Evolutionary conservation across 2,888 invertebrate species (phyloP).

Genomic region (Tolmerus cingulatus): DNA sequence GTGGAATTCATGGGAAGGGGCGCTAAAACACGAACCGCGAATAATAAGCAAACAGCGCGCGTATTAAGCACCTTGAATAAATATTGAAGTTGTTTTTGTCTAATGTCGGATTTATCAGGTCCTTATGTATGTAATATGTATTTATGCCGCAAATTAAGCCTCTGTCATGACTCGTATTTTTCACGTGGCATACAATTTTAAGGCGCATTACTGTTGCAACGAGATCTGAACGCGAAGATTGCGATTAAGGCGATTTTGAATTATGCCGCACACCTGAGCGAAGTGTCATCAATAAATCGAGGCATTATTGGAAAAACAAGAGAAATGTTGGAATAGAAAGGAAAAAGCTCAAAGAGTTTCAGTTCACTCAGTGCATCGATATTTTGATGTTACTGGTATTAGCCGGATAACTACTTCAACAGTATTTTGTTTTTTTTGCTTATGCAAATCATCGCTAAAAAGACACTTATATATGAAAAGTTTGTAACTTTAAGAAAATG

Average conservation of each 20-base stretch:
- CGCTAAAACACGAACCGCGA: conserved; percentile 17
- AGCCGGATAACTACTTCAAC: no score
- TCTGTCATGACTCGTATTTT: conserved; percentile 1
- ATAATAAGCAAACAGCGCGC: conserved; percentile 36
- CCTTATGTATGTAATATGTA: background rate
- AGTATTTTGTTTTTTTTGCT: no score
- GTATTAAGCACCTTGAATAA: conserved; percentile 48
- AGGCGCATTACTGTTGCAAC: background rate
- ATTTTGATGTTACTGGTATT: no score
- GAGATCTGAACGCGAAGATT: background rate
- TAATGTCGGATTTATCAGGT: background rate
- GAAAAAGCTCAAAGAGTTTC: background rate
- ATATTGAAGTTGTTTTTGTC: conserved; percentile 45
- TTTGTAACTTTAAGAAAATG: no score
- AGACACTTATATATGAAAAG: no score
- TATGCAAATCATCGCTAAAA: no score
- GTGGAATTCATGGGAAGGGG: background rate
- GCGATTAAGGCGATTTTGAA: background rate
- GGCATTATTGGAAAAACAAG: background rate
- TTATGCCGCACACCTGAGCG: background rate
- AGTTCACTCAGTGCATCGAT: no score
- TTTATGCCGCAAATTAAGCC: background rate
- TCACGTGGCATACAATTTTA: conserved; percentile 24
- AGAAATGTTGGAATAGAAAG: background rate
- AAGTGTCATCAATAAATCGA: background rate